phyloP scores from a whole-genome alignment of 2,797 vertebrate genomes.

The Glyptemys insculpta region DNA sequence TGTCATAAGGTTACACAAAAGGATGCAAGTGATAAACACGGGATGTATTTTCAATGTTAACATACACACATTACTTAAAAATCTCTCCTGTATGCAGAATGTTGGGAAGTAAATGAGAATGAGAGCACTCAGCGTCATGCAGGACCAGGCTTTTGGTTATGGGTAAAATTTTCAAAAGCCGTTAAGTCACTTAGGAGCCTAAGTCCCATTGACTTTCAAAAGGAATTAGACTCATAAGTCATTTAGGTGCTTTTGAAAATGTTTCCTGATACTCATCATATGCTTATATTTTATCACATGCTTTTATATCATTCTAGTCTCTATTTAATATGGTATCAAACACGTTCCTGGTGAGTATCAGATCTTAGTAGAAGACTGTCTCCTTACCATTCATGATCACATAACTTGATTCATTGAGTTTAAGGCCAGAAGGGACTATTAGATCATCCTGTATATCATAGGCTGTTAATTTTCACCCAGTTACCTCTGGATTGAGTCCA shows the following conservation, averaged over 20 bases:
- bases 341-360: not conserved
- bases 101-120: not conserved
- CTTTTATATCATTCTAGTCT: not conserved
- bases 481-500: not conserved
- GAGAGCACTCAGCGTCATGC: not conserved
- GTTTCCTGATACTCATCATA: not conserved
- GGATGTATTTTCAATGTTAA: not conserved
- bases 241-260: not conserved
- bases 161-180: not conserved
- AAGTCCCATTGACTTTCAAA: not conserved
- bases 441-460: not conserved
- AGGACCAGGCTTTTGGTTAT: not conserved
- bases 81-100: not conserved
- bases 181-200: accelerated
- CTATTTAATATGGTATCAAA: not conserved
- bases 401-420: not conserved
- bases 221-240: not conserved
- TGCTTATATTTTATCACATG: not conserved
- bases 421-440: not conserved
- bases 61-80: not conserved
- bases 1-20: not conserved
- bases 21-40: not conserved
- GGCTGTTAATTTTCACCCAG: not conserved
- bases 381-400: not conserved
- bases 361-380: not conserved